Conservation (phyloP, 1,140 invertebrate genomes). For the Neoseiulus cucumeris region DNA sequence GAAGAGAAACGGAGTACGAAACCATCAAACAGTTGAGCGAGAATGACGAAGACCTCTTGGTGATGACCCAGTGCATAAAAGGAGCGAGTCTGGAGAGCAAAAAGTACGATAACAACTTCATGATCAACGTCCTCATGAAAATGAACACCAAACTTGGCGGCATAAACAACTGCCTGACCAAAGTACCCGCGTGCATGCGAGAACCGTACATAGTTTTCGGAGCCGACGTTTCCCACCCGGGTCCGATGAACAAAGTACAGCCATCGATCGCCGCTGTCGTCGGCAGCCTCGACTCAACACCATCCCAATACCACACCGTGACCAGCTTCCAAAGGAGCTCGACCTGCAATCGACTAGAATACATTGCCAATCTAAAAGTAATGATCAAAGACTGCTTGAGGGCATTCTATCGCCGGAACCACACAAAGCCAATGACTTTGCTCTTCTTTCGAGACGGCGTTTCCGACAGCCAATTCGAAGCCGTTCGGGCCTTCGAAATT, state of each 20-base stretch:
- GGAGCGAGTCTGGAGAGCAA: neutral
- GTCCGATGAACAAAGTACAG: constrained; percentile 39
- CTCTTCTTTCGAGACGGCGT: neutral
- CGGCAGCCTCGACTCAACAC: constrained; percentile 16
- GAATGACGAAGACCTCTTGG: neutral
- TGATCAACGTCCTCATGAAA: constrained; percentile 31
- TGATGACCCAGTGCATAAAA: neutral
- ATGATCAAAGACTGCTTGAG: constrained; percentile 41
- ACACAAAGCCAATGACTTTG: neutral
- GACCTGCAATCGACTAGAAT: constrained; percentile 14
- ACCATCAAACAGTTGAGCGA: neutral
- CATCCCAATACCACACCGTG: constrained; percentile 14
- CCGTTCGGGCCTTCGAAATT: neutral
- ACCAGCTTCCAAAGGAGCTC: constrained; percentile 14
- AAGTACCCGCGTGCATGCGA: constrained; percentile 16
- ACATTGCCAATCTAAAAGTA: constrained; percentile 36
- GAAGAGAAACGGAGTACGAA: neutral
- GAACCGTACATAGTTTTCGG: constrained; percentile 47
- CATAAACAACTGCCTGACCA: constrained; percentile 43
- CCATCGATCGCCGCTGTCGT: constrained; percentile 61
- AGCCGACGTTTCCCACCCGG: constrained; percentile 70
- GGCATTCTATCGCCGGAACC: neutral
- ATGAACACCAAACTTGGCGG: constrained; percentile 67
- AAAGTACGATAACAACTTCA: neutral
- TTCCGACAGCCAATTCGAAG: constrained; percentile 1